These are phyloP conservation scores for Scomberomorus guttatus DNA, from an alignment of 2,797 vertebrate genomes.

Conservation along the genomic window DNA sequence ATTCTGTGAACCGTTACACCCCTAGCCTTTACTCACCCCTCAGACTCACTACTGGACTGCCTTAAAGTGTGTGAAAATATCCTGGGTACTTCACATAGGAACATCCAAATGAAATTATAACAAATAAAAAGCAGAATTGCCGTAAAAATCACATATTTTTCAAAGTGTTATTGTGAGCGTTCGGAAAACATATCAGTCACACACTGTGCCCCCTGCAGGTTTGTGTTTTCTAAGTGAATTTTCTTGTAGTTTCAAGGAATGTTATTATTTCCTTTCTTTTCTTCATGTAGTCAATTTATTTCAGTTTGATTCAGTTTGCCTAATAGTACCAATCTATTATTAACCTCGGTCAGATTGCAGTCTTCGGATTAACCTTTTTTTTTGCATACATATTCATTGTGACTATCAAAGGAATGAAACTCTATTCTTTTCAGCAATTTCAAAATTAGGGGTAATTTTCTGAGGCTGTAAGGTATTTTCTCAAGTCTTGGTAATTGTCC, in stretches of 20 bases:
- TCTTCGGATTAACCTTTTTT: not conserved
- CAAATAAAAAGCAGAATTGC: no score
- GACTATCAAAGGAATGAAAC: not conserved
- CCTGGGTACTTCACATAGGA: no score
- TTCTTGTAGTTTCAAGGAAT: not conserved
- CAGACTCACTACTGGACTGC: no score
- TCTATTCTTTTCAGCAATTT: not conserved
- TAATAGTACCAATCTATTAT: not conserved
- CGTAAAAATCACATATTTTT: no score
- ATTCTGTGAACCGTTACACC: no score
- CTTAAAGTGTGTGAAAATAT: no score
- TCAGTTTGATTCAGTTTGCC: not conserved
- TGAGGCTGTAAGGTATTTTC: not conserved
- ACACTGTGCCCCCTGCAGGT: no score
- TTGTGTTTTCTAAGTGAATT: not conserved
- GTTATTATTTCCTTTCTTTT: not conserved
- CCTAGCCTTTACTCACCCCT: no score
- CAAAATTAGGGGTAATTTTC: not conserved
- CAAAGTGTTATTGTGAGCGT: no score
- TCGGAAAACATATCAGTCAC: no score
- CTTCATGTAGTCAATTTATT: not conserved
- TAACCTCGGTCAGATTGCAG: not conserved
- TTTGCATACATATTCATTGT: not conserved
- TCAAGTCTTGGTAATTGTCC: conserved; percentile 27
- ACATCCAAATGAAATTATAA: no score